These are phyloP conservation scores for Phalacrocorax aristotelis DNA, from an alignment of 2,113 vertebrate species.

Conservation along the genomic window DNA sequence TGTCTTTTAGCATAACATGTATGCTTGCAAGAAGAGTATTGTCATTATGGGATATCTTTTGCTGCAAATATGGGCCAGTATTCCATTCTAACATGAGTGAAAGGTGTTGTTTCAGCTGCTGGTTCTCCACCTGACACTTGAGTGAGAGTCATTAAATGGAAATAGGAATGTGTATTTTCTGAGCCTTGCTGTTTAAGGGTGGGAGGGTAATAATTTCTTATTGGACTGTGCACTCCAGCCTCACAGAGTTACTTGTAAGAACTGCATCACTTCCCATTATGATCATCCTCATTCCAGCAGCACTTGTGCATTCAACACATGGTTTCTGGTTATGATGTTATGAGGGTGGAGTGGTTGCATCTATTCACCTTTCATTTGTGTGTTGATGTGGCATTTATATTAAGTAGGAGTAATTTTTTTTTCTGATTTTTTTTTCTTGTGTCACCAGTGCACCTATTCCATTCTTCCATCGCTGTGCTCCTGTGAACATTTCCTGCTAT, in stretches of 20 bases:
- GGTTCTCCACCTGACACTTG: neutral
- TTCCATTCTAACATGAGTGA: constrained; percentile 13
- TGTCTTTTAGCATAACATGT: neutral
- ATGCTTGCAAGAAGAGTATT: neutral
- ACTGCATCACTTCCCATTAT: constrained; percentile 63
- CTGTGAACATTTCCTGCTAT: constrained; percentile 95
- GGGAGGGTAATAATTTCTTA: constrained; percentile 60
- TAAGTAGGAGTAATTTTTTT: constrained; percentile 89
- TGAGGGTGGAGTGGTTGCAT: constrained; percentile 74
- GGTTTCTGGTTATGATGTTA: constrained; percentile 64
- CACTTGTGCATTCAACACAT: constrained; percentile 67
- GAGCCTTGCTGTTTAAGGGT: constrained; percentile 29
- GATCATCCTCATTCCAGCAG: constrained; percentile 68
- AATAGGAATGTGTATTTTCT: constrained; percentile 22
- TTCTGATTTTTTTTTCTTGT: constrained; percentile 88
- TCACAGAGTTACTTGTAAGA: constrained; percentile 62
- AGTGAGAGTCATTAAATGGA: neutral
- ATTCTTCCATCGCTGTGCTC: constrained; percentile 98
- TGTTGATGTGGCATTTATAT: constrained; percentile 88
- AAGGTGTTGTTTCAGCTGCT: constrained; percentile 44
- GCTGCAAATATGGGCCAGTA: neutral
- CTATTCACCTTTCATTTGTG: constrained; percentile 82
- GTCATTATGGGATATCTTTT: neutral
- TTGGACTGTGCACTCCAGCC: constrained; percentile 52
- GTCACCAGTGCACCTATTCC: constrained; percentile 91